Percentiles rank a stretch among this genome's conserved stretches.
These are phyloP conservation scores for Oasisia sp. DNA, from an alignment of 2,888 invertebrate species.

Conservation along the genomic window DNA sequence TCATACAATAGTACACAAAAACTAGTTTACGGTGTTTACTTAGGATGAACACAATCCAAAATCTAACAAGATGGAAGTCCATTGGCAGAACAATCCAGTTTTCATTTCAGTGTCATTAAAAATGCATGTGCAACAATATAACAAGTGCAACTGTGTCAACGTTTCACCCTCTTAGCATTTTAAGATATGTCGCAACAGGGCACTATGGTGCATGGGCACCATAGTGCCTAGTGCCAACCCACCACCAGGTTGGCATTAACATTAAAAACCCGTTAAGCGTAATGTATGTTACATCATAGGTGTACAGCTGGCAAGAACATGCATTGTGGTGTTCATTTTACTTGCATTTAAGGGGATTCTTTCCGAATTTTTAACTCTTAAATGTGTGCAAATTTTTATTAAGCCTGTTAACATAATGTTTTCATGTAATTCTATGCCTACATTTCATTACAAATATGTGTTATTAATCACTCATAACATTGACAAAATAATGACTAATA, in stretches of 20 bases:
- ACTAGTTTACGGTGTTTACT: not conserved
- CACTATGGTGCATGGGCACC: not conserved
- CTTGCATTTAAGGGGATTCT: too few species aligned
- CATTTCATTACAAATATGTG: too few species aligned
- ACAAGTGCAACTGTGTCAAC: not conserved
- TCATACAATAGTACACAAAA: not conserved
- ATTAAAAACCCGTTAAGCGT: not conserved
- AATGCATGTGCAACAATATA: not conserved
- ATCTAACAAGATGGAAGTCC: not conserved
- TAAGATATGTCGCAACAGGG: not conserved
- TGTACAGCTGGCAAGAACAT: not conserved
- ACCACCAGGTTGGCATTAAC: not conserved
- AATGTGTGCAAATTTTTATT: too few species aligned
- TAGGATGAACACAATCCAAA: not conserved
- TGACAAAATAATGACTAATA: too few species aligned
- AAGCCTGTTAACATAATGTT: too few species aligned
- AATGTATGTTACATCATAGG: not conserved
- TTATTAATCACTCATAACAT: too few species aligned
- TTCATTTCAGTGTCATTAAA: not conserved
- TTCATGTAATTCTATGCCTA: too few species aligned
- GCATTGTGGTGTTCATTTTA: not conserved
- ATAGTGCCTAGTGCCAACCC: not conserved
- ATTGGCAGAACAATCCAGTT: not conserved
- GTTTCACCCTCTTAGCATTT: not conserved
- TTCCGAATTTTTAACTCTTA: too few species aligned